Conservation (phyloP, 2,113 vertebrate genomes). For the Pachyramphus minor region DNA sequence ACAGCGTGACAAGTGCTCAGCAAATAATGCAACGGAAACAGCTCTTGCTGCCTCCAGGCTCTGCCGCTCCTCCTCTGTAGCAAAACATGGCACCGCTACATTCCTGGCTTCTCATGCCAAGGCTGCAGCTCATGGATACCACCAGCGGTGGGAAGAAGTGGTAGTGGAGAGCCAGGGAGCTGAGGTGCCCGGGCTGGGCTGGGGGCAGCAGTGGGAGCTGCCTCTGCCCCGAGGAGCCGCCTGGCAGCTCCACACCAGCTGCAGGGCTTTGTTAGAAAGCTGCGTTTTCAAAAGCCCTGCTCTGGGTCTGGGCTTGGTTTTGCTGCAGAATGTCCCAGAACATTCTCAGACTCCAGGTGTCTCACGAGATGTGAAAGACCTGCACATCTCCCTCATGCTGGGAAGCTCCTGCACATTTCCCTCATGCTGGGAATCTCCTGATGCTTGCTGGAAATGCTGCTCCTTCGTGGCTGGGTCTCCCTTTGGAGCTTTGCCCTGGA, state of each 20-base stretch:
- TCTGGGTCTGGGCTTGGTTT: background rate
- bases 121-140: background rate
- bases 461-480: background rate
- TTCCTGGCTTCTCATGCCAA: background rate
- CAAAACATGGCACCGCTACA: background rate
- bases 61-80: background rate
- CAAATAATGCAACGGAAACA: fast-evolving
- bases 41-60: background rate
- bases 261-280: background rate
- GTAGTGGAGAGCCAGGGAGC: background rate
- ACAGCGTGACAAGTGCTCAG: background rate
- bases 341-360: background rate
- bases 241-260: background rate
- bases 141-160: background rate
- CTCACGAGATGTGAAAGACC: background rate
- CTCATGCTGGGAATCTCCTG: background rate
- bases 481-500: background rate
- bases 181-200: background rate
- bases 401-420: background rate
- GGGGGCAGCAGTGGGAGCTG: background rate
- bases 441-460: background rate
- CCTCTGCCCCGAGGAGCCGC: background rate
- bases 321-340: background rate
- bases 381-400: background rate
- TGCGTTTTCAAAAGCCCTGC: fast-evolving